phyloP scores from a whole-genome alignment of 1,140 invertebrate genomes.

The Brachionus asplanchnoidis region DNA sequence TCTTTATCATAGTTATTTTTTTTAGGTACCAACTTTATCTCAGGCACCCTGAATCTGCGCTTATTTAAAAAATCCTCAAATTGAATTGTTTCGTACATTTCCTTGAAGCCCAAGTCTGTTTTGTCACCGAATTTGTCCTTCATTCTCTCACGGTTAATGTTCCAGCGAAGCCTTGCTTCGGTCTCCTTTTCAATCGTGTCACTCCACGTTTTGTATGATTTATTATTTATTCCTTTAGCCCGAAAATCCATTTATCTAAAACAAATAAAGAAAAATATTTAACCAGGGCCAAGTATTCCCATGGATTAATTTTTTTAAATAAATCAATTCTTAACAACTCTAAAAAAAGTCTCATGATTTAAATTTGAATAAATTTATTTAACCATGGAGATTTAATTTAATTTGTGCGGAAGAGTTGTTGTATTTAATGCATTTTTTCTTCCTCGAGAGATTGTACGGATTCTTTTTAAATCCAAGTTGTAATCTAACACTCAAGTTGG shows the following conservation, averaged over 20 bases:
- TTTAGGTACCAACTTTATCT: not conserved
- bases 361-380: not conserved
- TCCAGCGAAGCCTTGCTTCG: slow-evolving; percentile 21
- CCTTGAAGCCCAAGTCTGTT: not conserved
- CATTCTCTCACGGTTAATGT: not conserved
- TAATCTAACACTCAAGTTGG: not conserved
- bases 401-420: not conserved
- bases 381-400: not conserved
- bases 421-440: not conserved
- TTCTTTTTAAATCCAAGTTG: not conserved
- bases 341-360: not conserved
- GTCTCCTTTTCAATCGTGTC: slow-evolving; percentile 36
- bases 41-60: not conserved
- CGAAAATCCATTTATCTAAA: slow-evolving; percentile 39
- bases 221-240: slow-evolving; percentile 35
- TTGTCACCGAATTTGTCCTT: slow-evolving; percentile 31
- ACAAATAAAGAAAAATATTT: not conserved
- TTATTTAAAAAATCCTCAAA: not conserved
- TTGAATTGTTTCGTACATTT: slow-evolving; percentile 1
- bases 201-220: slow-evolving; percentile 32
- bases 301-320: not conserved
- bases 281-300: not conserved
- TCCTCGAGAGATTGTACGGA: not conserved
- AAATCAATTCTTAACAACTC: not conserved
- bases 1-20: not conserved